A percentile compares a stretch with the other conserved stretches of the same genome.
phyloP scores from a whole-genome alignment of 2,797 vertebrate genomes.

The Phrynocephalus vlangalii region DNA sequence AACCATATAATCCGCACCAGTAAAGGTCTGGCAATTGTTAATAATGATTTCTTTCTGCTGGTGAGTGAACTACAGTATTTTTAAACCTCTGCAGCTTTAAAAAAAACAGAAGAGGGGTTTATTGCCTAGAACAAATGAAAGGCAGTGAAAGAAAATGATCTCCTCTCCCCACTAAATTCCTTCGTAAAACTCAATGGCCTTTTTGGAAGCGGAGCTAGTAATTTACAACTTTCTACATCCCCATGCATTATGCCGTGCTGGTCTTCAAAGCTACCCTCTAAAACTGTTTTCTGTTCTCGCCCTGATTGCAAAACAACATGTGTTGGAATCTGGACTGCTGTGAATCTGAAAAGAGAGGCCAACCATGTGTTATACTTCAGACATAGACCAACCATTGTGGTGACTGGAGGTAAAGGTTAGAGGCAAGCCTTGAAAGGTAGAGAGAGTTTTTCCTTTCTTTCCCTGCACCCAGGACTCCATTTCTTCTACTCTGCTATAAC shows the following conservation, averaged over 20 bases:
- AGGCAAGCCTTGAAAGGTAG: not conserved
- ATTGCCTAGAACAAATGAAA: not conserved
- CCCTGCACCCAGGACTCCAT: not conserved
- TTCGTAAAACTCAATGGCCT: conserved; percentile 21
- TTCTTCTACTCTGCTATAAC: not conserved
- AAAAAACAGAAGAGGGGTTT: not conserved
- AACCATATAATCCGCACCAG: not conserved
- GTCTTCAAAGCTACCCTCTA: conserved; percentile 14
- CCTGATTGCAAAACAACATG: conserved; percentile 6
- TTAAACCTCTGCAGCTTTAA: not conserved
- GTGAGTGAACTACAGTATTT: not conserved
- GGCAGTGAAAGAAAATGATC: not conserved
- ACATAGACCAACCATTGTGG: not conserved
- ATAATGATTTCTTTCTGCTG: not conserved
- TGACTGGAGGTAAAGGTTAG: not conserved
- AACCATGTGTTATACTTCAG: conserved; percentile 5
- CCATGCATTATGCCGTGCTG: not conserved
- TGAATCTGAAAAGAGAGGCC: conserved; percentile 17
- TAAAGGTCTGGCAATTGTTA: not conserved
- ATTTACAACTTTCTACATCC: conserved; percentile 15
- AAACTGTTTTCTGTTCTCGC: conserved; percentile 16
- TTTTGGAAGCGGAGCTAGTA: conserved; percentile 5
- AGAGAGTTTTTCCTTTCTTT: not conserved
- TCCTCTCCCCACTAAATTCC: not conserved
- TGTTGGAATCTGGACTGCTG: not conserved